Evolutionary conservation across 2,113 vertebrate species (phyloP), one percentile per base, ranked within the genome.

Genomic region (Cheilinus undulatus): DNA sequence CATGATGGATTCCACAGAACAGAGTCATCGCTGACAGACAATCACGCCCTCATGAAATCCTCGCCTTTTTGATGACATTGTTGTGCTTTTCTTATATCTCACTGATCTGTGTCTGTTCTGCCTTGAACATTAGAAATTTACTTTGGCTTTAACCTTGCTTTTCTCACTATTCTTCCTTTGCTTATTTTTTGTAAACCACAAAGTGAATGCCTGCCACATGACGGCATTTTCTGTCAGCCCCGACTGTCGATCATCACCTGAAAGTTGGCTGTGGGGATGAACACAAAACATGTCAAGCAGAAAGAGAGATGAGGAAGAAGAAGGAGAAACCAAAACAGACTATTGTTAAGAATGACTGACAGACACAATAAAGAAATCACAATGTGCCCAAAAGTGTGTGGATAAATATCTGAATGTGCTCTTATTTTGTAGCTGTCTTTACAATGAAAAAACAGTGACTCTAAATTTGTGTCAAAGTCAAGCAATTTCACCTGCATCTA

Each of bases 1-100:
- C 4, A 60, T 27, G 2, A 28, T 46, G n/a, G 52, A 82, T 82
- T 76, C 72, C 73, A 69, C n/a, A 80, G 23, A 49, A 34, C 24
- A 65, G 17, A 64, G 62, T 72, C 52, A 78, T 14, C 42, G 24
- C 38, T 65, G 11, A 76, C 5, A 64, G 20, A 69, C 10, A 23
- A 40, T 73, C 75, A 84, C 78, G 19, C 78, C 74, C 78, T 53
- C 2, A 19, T 26, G 2, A 57, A 54, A 57, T 65, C 28, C 6
- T 48, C 5, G n/a, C n/a, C n/a, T n/a, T n/a, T n/a, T n/a, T 5
- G 48, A n/a, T 20, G 43, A 17, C 17, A 19, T 42, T 17, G 15
- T n/a, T n/a, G n/a, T n/a, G n/a, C n/a, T n/a, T n/a, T n/a, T n/a
- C n/a, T n/a, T n/a, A n/a, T 24, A 20, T 34, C 46, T 27, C 34